phyloP scores from a whole-genome alignment of 2,113 vertebrate species.

The Ammodramus savannarum region DNA sequence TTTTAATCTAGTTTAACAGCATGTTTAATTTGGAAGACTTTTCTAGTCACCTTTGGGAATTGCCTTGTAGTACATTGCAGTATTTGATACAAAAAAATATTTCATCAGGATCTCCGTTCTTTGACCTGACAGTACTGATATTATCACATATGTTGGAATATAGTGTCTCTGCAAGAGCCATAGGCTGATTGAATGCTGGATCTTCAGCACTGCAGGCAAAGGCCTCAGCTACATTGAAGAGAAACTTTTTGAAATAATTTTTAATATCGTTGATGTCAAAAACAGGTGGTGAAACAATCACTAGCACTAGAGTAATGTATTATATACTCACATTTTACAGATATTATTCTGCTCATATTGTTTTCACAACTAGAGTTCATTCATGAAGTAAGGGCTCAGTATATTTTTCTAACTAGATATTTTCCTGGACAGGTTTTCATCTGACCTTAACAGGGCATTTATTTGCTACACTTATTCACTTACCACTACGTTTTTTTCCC shows the following conservation, averaged over 20 bases:
- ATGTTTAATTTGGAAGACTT: slow-evolving; percentile 48
- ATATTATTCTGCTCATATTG: neutral
- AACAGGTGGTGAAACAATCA: neutral
- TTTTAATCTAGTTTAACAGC: slow-evolving; percentile 45
- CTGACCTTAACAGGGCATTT: neutral
- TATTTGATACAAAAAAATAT: neutral
- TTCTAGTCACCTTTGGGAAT: slow-evolving; percentile 17
- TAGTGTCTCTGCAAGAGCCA: neutral
- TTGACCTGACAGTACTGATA: neutral
- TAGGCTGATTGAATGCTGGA: neutral
- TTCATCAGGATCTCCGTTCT: neutral
- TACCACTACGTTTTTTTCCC: neutral
- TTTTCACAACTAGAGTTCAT: neutral
- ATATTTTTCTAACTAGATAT: neutral
- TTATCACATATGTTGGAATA: neutral
- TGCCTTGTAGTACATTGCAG: neutral
- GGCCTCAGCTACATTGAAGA: neutral
- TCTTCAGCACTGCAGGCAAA: neutral
- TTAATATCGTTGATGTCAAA: neutral
- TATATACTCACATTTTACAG: neutral
- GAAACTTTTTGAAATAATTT: neutral
- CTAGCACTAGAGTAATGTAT: neutral
- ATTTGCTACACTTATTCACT: neutral
- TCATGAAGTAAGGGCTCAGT: neutral
- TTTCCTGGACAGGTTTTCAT: neutral